Evolutionary conservation across 2,797 vertebrate genomes (phyloP), one percentile per base, ranked within the genome.

Genomic region (Sebastes nivosus): DNA sequence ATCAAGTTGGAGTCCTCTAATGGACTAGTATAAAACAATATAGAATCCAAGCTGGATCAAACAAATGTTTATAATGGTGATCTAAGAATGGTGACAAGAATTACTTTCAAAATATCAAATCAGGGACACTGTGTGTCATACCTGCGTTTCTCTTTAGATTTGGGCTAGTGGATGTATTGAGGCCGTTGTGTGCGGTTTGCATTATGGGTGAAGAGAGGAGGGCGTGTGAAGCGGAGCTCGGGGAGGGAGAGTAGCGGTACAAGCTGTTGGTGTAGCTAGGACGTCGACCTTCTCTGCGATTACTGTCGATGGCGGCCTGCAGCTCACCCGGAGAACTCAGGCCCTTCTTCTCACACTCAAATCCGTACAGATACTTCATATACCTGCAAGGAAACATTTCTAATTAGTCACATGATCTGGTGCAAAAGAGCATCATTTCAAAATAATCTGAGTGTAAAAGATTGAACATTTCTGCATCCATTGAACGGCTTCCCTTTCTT

Each of bases 281-380:
- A 81, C 98, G 96, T 4, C 98, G 95, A 27, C 98, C 97, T 80
- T 99, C 98, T 75, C 98, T 94, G 12, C 98, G 95, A 94, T 99
- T 99, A 85, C 98, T 97, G 32, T 99, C 97, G 0, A 99, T 99
- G 38, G 98, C 98, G 0, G 96, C 96, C 95, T 99, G 98, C 6
- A 99, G 96, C 92, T 99, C 97, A 0, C 95, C 97, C 0, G 97
- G 98, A 70, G 98, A 99, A 87, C 98, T 99, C 92, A 99, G 93
- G 1, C 96, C 95, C 77, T 98, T 98, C 93, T 98, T 98, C 92
- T 98, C 97, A 18, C 98, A 99, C 89, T 99, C 98, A 1, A 97
- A 99, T 2, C 97, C 96, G 14, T 99, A 99, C 13, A 99, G 94
- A 85, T 99, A 99, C 94, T 99, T 99, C 98, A 99, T 99, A 85